Evolutionary conservation across 2,797 vertebrate species (phyloP), one percentile per base, ranked within the genome.

Genomic region (Chanos chanos): DNA sequence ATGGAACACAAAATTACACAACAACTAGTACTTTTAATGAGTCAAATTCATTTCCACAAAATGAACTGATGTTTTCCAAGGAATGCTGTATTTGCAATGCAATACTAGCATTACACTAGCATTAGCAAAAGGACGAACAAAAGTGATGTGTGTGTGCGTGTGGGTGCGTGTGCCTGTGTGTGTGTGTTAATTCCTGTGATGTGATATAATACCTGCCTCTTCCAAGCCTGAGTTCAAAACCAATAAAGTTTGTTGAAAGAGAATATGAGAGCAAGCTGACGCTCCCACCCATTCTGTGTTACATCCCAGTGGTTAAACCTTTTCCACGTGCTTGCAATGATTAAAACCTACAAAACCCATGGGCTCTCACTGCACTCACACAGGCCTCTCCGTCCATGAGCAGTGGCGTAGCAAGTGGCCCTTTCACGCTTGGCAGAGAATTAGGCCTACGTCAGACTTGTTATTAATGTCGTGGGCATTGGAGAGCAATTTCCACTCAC

Each of bases 291-390:
- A 15, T 48, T 48, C 21, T 40, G 52, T 13, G 48, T 31, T 36
- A 18, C 33, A 12, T 30, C 22, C 21, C 10, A 5, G 36, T 15
- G 45, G 3, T 24, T 4, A 12, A 13, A 51, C 19, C 52, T 45
- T 39, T 55, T 18, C 13, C 39, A n/a, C 30, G 55, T 7, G 22
- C 57, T 41, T 52, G 41, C 8, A 47, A 50, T 61, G 49, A 66
- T 66, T 66, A 73, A 58, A 21, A 51, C 60, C 59, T 70, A 64
- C 63, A 70, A 64, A 70, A 63, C 63, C 54, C 71, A 67, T 64
- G 67, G 52, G 64, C 31, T 4, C 47, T 52, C 24, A 15, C 39
- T 64, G n/a, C 55, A 66, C 50, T 57, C 37, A 45, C 15, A 6
- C 8, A 18, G 37, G 40, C 16, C 44, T 21, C 28, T 45, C 45